Conservation (phyloP, 2,113 vertebrate species). For the Conger conger region DNA sequence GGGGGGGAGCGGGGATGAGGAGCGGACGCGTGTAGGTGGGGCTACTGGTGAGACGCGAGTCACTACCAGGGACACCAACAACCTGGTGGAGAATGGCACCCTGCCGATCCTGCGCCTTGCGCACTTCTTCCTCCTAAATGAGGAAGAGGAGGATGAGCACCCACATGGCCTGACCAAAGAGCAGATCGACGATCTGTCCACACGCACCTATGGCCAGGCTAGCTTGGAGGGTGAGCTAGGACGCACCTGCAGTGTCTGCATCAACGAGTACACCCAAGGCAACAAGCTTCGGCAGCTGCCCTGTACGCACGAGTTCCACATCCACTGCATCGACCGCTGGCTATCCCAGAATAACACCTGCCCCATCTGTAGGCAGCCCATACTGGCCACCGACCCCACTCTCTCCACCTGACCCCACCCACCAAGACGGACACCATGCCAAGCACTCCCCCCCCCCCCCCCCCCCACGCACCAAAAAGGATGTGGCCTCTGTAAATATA, state of each 20-base stretch:
- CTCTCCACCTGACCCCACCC: conserved; percentile 65
- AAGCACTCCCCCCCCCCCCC: conserved; percentile 27
- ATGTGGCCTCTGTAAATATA: conserved; percentile 68
- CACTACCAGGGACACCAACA: conserved; percentile 76
- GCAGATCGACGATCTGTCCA: conserved; percentile 95
- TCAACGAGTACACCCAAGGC: conserved; percentile 90
- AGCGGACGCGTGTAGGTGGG: conserved; percentile 28
- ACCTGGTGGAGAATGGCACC: conserved; percentile 83
- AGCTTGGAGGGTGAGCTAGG: conserved; percentile 78
- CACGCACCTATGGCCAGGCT: conserved; percentile 83
- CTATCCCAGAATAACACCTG: conserved; percentile 95
- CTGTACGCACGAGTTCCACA: conserved; percentile 91
- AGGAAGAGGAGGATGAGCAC: conserved; percentile 81
- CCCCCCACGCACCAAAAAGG: conserved; percentile 44
- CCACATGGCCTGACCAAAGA: conserved; percentile 91
- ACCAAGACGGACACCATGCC: background rate
- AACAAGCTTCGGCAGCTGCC: conserved; percentile 92
- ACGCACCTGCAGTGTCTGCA: conserved; percentile 90
- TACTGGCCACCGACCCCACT: conserved; percentile 69
- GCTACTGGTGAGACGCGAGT: conserved; percentile 56
- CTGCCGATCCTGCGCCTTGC: conserved; percentile 87
- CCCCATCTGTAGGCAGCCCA: conserved; percentile 89
- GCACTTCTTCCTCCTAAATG: conserved; percentile 89
- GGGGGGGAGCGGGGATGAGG: conserved; percentile 37
- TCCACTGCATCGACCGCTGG: conserved; percentile 96